Conservation (phyloP, 2,888 invertebrate genomes). For the Meiosimyza decipiens region DNA sequence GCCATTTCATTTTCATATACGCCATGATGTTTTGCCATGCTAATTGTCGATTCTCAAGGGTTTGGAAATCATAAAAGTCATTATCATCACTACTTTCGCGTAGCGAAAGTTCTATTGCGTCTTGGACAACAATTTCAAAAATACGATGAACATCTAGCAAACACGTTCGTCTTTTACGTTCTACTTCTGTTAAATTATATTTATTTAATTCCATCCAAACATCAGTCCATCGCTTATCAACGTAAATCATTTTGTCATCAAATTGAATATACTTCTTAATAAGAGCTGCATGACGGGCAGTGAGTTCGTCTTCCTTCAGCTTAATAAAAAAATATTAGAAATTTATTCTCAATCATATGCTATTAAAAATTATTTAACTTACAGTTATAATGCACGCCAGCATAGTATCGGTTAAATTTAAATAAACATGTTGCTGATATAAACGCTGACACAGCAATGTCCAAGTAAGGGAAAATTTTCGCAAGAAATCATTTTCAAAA, state of each 20-base stretch:
- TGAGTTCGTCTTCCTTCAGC: slow-evolving; percentile 61
- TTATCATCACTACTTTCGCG: slow-evolving; percentile 60
- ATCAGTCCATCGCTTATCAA: slow-evolving; percentile 69
- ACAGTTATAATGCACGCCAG: slow-evolving; percentile 70
- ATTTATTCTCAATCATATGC: neutral
- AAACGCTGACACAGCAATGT: slow-evolving; percentile 75
- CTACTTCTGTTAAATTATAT: slow-evolving; percentile 62
- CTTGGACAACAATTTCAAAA: slow-evolving; percentile 62
- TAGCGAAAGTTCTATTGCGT: slow-evolving; percentile 59
- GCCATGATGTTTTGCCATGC: slow-evolving; percentile 66
- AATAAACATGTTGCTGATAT: slow-evolving; percentile 70
- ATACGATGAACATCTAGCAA: slow-evolving; percentile 61
- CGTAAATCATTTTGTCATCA: slow-evolving; percentile 72
- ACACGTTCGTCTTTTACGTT: slow-evolving; percentile 61
- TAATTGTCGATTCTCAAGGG: slow-evolving; percentile 60
- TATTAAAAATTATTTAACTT: slow-evolving; percentile 44
- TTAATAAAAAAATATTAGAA: slow-evolving; percentile 37
- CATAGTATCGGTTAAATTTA: slow-evolving; percentile 70
- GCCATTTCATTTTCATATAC: slow-evolving; percentile 62
- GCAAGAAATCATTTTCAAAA: slow-evolving; percentile 73
- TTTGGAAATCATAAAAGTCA: slow-evolving; percentile 63
- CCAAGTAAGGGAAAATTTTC: slow-evolving; percentile 76
- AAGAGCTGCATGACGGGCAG: slow-evolving; percentile 61
- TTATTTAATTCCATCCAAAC: slow-evolving; percentile 63
- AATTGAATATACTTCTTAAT: slow-evolving; percentile 70